Percentiles rank a stretch among this genome's conserved stretches.
phyloP scores from a whole-genome alignment of 1,140 invertebrate species.

The Popillia japonica region DNA sequence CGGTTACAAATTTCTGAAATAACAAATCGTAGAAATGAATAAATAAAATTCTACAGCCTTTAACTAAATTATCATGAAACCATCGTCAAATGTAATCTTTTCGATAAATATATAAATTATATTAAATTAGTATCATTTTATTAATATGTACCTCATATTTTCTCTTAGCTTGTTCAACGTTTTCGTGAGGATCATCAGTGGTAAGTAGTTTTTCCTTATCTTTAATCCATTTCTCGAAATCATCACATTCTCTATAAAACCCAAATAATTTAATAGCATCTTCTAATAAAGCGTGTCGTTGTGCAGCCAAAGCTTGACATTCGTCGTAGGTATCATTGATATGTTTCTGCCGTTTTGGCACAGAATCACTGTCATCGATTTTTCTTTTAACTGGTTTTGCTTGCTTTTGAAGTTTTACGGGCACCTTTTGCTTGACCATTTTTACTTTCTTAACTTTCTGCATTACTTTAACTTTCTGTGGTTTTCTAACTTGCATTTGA shows the following conservation, averaged over 20 bases:
- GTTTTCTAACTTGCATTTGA: slow-evolving; percentile 78
- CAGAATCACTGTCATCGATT: slow-evolving; percentile 74
- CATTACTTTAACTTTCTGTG: slow-evolving; percentile 81
- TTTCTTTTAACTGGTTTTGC: slow-evolving; percentile 66
- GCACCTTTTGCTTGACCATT: slow-evolving; percentile 85
- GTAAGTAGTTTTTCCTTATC: slow-evolving; percentile 92
- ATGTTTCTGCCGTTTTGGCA: slow-evolving; percentile 81
- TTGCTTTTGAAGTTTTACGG: slow-evolving; percentile 67
- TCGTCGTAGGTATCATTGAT: slow-evolving; percentile 85
- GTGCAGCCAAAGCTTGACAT: slow-evolving; percentile 80
- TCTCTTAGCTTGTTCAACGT: slow-evolving; percentile 92
- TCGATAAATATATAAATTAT: no score
- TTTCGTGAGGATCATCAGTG: slow-evolving; percentile 84
- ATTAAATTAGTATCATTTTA: background rate
- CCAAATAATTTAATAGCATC: slow-evolving; percentile 93
- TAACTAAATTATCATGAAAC: no score
- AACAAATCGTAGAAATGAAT: slow-evolving; percentile 39
- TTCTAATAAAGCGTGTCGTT: slow-evolving; percentile 83
- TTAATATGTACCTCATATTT: slow-evolving; percentile 84
- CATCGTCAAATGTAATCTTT: no score
- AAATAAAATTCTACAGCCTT: no score
- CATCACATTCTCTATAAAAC: slow-evolving; percentile 97
- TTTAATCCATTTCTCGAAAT: slow-evolving; percentile 97
- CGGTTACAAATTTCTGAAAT: slow-evolving; percentile 90
- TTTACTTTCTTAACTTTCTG: slow-evolving; percentile 90